Evolutionary conservation across 2,113 vertebrate species (phyloP).

Genomic region (Conger conger): DNA sequence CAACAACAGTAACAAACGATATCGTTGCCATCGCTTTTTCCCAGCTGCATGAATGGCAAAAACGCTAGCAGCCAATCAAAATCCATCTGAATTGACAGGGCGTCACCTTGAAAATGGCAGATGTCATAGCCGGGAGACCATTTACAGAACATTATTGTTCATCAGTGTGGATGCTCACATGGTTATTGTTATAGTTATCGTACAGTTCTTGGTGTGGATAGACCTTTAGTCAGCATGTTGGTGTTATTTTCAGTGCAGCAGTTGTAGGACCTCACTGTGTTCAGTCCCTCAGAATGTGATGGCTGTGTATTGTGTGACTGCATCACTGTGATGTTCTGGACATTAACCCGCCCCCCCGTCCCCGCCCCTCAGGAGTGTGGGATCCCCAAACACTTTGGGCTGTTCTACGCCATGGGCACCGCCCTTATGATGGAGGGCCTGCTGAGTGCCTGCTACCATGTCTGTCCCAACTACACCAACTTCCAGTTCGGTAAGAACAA

Average conservation of each 20-base stretch:
- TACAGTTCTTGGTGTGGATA: no score
- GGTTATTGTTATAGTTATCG: no score
- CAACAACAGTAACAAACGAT: no score
- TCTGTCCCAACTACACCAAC: slow-evolving; percentile 98
- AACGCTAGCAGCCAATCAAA: no score
- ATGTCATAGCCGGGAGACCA: no score
- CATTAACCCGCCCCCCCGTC: not conserved
- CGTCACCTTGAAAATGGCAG: no score
- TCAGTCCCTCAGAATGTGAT: not conserved
- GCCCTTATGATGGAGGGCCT: slow-evolving; percentile 98
- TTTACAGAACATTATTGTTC: no score
- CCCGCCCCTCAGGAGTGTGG: slow-evolving; percentile 79
- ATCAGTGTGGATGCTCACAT: no score
- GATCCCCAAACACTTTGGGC: slow-evolving; percentile 94
- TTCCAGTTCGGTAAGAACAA: slow-evolving; percentile 88
- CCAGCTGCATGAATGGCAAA: no score
- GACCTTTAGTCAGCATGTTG: not conserved
- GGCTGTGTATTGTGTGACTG: not conserved
- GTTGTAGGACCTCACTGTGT: not conserved
- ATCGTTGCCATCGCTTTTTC: no score
- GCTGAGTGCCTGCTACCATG: slow-evolving; percentile 95
- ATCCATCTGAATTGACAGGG: no score
- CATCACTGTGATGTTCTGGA: not conserved
- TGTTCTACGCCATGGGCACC: slow-evolving; percentile 96
- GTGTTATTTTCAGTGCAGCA: not conserved